These are phyloP conservation scores for Garra rufa DNA, from an alignment of 2,113 vertebrate species.

Conservation along the genomic window DNA sequence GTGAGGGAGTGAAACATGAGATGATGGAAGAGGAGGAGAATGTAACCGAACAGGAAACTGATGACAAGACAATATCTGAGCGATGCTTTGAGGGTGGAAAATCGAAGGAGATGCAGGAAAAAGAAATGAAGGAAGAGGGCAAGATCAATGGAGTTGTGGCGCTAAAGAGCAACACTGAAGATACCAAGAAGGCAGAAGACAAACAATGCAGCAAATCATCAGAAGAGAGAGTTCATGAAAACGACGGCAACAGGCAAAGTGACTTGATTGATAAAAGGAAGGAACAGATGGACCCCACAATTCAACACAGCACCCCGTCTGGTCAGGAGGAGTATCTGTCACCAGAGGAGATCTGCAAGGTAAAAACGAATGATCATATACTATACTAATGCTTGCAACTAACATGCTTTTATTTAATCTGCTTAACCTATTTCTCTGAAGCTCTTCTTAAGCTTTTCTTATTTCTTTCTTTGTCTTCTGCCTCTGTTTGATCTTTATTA, in stretches of 20 bases:
- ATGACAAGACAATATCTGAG: background rate
- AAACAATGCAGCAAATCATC: background rate
- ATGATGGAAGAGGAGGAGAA: background rate
- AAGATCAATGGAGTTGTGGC: background rate
- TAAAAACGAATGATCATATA: conserved; percentile 53
- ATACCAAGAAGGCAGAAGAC: background rate
- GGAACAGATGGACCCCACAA: conserved; percentile 1
- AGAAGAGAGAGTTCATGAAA: background rate
- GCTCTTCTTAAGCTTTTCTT: conserved; percentile 10
- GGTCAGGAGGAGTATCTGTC: conserved; percentile 57
- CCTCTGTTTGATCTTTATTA: conserved; percentile 51
- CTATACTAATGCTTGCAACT: background rate
- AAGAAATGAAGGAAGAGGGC: conserved; percentile 12
- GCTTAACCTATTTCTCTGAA: background rate
- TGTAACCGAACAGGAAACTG: background rate
- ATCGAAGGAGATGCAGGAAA: background rate
- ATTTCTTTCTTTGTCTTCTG: conserved; percentile 43
- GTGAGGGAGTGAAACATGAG: conserved; percentile 6
- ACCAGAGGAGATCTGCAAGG: conserved; percentile 68
- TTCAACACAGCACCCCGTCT: conserved; percentile 31
- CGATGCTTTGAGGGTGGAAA: background rate
- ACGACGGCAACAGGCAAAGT: background rate
- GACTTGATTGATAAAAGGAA: background rate
- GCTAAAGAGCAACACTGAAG: background rate
- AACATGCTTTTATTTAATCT: background rate